Conservation (phyloP, 2,888 invertebrate genomes). For the Cephus sareptanus region DNA sequence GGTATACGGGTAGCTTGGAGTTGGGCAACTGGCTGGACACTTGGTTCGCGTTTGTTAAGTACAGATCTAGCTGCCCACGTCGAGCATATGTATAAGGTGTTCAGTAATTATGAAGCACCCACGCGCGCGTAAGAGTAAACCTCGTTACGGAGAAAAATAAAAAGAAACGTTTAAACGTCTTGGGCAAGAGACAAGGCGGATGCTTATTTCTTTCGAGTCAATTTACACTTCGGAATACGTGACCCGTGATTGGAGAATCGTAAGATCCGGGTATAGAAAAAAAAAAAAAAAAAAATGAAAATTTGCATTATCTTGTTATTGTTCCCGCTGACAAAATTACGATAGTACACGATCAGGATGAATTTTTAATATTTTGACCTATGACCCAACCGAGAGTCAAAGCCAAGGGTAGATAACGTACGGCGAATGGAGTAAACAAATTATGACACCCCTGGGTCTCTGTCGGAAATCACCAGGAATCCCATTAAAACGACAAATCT, state of each 20-base stretch:
- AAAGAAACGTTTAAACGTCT: neutral
- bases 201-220: neutral
- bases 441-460: neutral
- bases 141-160: conserved; percentile 34
- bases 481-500: neutral
- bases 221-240: neutral
- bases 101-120: conserved; percentile 47
- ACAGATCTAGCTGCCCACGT: neutral
- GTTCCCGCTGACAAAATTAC: neutral
- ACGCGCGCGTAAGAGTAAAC: conserved; percentile 37
- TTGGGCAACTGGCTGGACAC: neutral
- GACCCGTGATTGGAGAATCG: neutral
- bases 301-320: too few relatives aligned
- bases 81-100: neutral
- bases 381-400: neutral
- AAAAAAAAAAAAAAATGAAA: too few relatives aligned
- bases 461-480: neutral
- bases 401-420: neutral
- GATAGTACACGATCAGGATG: neutral
- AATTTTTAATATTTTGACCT: neutral
- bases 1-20: neutral
- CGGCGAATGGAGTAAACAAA: neutral
- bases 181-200: neutral
- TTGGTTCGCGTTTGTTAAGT: neutral
- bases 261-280: neutral